phyloP scores from a whole-genome alignment of 2,888 invertebrate genomes.

The Caenorhabditis sp. region DNA sequence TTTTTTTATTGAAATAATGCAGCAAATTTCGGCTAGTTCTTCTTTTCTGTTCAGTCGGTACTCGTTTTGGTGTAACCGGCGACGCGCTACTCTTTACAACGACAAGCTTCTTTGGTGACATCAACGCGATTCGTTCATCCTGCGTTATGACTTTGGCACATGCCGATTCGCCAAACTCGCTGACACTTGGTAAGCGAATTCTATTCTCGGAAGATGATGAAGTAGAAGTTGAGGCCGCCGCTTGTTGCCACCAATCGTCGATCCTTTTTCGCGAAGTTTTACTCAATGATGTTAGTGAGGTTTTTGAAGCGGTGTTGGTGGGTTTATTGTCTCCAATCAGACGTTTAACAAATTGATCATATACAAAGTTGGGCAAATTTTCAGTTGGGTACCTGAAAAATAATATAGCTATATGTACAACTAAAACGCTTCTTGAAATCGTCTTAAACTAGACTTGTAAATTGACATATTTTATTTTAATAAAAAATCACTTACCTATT shows the following conservation, averaged over 20 bases:
- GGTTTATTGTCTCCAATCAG: conserved; percentile 15
- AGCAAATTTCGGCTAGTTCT: conserved; percentile 33
- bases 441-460: no score
- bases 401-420: no score
- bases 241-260: conserved; percentile 32
- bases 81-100: conserved; percentile 7
- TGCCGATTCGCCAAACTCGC: conserved; percentile 41
- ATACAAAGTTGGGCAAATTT: conserved; percentile 31
- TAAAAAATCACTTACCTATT: conserved; percentile 20
- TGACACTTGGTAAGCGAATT: conserved; percentile 28
- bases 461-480: no score
- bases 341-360: conserved; percentile 21
- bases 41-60: conserved; percentile 15
- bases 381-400: conserved; percentile 31
- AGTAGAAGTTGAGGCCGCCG: not conserved
- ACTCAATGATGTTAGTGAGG: conserved; percentile 16
- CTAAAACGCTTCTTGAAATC: no score
- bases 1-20: conserved; percentile 22
- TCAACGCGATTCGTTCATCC: conserved; percentile 16
- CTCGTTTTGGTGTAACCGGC: not conserved
- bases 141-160: conserved; percentile 37
- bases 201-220: not conserved
- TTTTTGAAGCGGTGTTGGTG: not conserved
- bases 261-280: conserved; percentile 24
- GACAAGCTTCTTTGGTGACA: conserved; percentile 35